Evolutionary conservation across 2,113 vertebrate genomes (phyloP).

Genomic region (Mohoua ochrocephala): DNA sequence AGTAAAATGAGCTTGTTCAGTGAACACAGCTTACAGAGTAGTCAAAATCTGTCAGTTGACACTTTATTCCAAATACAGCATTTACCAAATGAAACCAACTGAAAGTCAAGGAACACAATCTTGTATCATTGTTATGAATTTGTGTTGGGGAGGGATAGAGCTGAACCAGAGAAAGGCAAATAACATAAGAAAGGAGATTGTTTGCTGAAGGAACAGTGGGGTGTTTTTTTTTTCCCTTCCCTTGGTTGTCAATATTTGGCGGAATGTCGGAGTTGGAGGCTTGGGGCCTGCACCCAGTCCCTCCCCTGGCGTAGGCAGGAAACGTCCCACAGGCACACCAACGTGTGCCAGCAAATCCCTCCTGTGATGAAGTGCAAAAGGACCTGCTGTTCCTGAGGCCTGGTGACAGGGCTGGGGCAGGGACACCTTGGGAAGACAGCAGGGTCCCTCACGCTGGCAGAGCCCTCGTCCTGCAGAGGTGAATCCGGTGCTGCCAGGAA

Average conservation of each 20-base stretch:
- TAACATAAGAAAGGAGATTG: neutral
- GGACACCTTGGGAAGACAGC: neutral
- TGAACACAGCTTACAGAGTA: neutral
- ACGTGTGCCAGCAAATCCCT: neutral
- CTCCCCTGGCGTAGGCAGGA: neutral
- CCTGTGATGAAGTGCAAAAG: neutral
- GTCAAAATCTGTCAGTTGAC: neutral
- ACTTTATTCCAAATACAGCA: neutral
- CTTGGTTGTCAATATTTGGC: neutral
- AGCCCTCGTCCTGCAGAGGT: neutral
- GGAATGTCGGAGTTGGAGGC: fast-evolving
- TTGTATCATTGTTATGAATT: neutral
- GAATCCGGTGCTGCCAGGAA: neutral
- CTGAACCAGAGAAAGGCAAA: neutral
- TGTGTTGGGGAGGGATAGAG: neutral
- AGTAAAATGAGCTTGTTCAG: neutral
- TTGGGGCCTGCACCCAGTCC: neutral
- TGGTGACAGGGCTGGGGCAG: neutral
- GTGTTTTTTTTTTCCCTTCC: neutral
- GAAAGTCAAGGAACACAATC: neutral
- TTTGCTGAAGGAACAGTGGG: neutral
- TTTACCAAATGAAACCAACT: neutral
- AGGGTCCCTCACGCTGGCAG: neutral
- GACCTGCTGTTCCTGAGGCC: neutral
- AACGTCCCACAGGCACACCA: neutral